Evolutionary conservation across 2,113 vertebrate species (phyloP).

Genomic region (Charadrius vociferus): DNA sequence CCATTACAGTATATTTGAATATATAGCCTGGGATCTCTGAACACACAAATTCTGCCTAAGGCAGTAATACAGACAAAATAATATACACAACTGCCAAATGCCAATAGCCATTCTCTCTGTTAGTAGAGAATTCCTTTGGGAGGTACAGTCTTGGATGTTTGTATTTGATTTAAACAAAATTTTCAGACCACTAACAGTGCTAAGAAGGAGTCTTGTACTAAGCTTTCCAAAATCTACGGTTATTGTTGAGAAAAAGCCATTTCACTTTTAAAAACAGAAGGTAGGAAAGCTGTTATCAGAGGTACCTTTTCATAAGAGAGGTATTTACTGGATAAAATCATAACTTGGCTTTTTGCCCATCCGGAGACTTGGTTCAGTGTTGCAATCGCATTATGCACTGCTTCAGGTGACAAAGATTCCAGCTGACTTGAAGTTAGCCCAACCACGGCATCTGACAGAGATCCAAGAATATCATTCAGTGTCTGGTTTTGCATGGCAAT

Average conservation of each 20-base stretch:
- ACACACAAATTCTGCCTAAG: background rate
- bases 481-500: conserved; percentile 79
- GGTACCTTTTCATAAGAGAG: conserved; percentile 79
- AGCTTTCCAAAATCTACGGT: background rate
- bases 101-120: background rate
- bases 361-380: conserved; percentile 80
- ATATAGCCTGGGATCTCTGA: background rate
- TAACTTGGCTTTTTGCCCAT: conserved; percentile 79
- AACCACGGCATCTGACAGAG: conserved; percentile 78
- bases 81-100: background rate
- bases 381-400: conserved; percentile 74
- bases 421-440: conserved; percentile 76
- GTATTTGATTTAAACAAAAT: background rate
- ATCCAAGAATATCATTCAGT: conserved; percentile 79
- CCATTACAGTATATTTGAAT: background rate
- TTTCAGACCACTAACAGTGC: background rate
- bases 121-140: background rate
- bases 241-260: background rate
- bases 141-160: background rate
- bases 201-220: background rate
- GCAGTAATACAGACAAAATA: background rate
- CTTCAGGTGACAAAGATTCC: conserved; percentile 77
- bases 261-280: background rate
- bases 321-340: conserved; percentile 79
- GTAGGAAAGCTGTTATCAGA: background rate